Conservation (phyloP, 2,797 vertebrate genomes). For the Onychomys arenicola region DNA sequence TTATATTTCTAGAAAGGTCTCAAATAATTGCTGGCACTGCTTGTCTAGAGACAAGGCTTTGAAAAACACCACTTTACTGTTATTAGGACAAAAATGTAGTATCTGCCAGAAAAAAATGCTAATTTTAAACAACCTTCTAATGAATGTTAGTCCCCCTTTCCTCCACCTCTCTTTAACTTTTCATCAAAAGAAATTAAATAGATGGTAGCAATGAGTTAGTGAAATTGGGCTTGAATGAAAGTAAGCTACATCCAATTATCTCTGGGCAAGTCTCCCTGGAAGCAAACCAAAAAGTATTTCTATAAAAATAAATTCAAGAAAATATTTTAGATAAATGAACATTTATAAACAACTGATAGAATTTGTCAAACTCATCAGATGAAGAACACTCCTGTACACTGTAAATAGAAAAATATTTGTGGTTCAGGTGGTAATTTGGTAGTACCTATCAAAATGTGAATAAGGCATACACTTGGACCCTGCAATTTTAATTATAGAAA, state of each 20-base stretch:
- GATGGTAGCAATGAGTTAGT: slow-evolving; percentile 62
- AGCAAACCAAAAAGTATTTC: slow-evolving; percentile 59
- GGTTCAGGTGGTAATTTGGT: slow-evolving; percentile 5
- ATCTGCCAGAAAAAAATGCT: not conserved
- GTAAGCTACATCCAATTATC: slow-evolving; percentile 60
- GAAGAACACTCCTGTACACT: not conserved
- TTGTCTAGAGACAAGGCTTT: not conserved
- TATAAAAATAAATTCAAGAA: slow-evolving; percentile 60
- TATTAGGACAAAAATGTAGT: not conserved
- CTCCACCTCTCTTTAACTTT: not conserved
- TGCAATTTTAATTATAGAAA: slow-evolving; percentile 52
- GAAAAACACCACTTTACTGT: not conserved
- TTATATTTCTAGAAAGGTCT: not conserved
- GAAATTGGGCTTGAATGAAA: slow-evolving; percentile 47
- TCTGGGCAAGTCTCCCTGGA: slow-evolving; percentile 53
- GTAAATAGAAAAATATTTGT: not conserved
- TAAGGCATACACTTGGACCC: not conserved
- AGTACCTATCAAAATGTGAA: not conserved
- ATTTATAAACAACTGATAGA: slow-evolving; percentile 51
- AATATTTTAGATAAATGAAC: slow-evolving; percentile 54
- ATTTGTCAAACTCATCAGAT: not conserved
- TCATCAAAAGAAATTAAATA: slow-evolving; percentile 49
- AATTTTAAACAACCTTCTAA: not conserved
- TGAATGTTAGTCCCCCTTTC: not conserved
- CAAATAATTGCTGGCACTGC: not conserved